phyloP scores from a whole-genome alignment of 1,140 invertebrate genomes.

The Euborellia annulipes region DNA sequence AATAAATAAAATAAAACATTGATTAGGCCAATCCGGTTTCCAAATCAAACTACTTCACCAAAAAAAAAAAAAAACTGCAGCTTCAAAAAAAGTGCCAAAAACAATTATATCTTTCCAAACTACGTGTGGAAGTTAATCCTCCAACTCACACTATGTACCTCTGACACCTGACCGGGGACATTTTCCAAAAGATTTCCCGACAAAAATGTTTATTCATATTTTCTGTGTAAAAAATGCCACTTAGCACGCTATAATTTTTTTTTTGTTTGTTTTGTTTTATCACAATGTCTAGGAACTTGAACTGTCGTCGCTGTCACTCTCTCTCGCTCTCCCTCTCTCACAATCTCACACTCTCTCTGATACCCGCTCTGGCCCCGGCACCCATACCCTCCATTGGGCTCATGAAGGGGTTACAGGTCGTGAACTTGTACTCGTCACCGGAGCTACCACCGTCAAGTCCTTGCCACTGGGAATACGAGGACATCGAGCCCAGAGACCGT shows the following conservation, averaged over 20 bases:
- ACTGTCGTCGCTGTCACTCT: conserved; percentile 1
- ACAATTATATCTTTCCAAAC: background rate
- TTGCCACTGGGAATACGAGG: conserved; percentile 14
- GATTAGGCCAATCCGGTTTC: background rate
- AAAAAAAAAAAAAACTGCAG: conserved; percentile 7
- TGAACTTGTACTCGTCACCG: background rate
- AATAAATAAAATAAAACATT: conserved; percentile 7
- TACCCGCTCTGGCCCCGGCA: conserved; percentile 6
- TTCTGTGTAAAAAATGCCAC: too few relatives aligned
- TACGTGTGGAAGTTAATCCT: too few relatives aligned
- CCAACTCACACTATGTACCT: too few relatives aligned
- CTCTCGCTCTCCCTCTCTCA: conserved; percentile 3
- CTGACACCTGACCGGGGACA: too few relatives aligned
- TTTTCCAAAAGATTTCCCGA: too few relatives aligned
- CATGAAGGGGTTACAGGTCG: conserved; percentile 1
- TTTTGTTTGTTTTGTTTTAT: too few relatives aligned
- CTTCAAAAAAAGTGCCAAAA: conserved; percentile 7
- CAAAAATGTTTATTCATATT: too few relatives aligned
- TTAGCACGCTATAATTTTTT: too few relatives aligned
- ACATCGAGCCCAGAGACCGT: conserved; percentile 17
- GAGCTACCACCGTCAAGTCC: background rate
- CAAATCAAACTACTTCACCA: background rate
- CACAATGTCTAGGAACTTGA: too few relatives aligned
- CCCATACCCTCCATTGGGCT: conserved; percentile 2
- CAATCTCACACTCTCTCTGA: too few relatives aligned